Percentiles rank a stretch among this genome's conserved stretches.
These are phyloP conservation scores for Vulpes vulpes DNA, from an alignment of 2,113 vertebrate species.

Conservation along the genomic window DNA sequence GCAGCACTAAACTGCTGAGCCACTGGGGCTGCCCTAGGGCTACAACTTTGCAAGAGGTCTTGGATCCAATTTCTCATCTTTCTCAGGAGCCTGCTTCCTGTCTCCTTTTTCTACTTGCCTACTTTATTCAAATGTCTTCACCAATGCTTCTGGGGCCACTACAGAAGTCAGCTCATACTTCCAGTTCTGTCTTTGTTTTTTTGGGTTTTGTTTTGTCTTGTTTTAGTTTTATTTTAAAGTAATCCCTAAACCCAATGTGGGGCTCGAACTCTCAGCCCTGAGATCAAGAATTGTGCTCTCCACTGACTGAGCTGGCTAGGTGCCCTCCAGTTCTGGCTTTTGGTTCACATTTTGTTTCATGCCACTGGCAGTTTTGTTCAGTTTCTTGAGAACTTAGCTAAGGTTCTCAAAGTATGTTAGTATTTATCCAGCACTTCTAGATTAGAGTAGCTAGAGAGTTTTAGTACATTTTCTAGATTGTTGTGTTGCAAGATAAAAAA, in stretches of 20 bases:
- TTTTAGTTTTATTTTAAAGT: neutral
- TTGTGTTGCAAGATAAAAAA: conserved; percentile 50
- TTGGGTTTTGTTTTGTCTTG: neutral
- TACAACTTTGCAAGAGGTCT: neutral
- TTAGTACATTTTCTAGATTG: conserved; percentile 45
- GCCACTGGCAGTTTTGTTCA: neutral
- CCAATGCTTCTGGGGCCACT: neutral
- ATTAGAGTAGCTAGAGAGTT: conserved; percentile 21
- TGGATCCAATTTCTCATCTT: neutral
- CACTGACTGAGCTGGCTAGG: neutral
- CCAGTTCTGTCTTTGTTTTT: neutral
- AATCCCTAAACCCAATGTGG: neutral
- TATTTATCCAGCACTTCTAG: conserved; percentile 44
- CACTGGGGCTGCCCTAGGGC: neutral
- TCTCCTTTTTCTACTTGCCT: neutral
- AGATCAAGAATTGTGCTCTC: neutral
- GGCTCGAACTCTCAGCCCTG: neutral
- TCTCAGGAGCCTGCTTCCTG: neutral
- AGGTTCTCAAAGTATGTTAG: conserved; percentile 13
- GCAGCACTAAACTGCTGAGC: too few relatives aligned
- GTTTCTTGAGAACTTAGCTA: conserved; percentile 43
- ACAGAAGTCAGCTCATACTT: neutral
- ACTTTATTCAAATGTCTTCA: neutral
- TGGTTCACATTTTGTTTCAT: conserved; percentile 30
- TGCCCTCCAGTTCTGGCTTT: neutral